These are phyloP conservation scores for Propithecus coquereli DNA, from an alignment of 2,113 vertebrate species.

Conservation along the genomic window DNA sequence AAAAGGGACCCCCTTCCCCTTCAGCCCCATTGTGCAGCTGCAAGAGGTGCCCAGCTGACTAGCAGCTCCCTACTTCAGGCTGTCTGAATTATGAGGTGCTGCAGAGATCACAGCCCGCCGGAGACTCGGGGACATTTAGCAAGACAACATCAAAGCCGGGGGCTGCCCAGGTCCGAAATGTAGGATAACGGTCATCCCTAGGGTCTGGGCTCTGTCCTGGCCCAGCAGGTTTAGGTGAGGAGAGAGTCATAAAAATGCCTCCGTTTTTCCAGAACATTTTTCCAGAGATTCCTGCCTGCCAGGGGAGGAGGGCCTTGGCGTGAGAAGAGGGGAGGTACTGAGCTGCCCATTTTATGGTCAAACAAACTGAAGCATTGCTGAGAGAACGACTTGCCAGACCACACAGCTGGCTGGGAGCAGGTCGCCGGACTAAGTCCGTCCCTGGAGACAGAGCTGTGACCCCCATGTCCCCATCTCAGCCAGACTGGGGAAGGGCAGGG, in stretches of 20 bases:
- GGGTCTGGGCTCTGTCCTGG: constrained; percentile 63
- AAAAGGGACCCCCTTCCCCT: background rate
- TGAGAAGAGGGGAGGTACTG: background rate
- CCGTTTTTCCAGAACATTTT: constrained; percentile 54
- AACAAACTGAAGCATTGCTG: background rate
- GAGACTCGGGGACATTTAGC: constrained; percentile 65
- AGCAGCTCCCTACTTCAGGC: constrained; percentile 48
- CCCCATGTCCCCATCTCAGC: background rate
- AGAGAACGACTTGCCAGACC: background rate
- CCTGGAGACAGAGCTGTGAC: background rate
- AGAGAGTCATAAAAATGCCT: constrained; percentile 69
- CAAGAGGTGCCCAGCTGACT: constrained; percentile 46
- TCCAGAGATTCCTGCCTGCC: constrained; percentile 23
- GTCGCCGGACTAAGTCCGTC: background rate
- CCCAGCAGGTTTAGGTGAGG: constrained; percentile 61
- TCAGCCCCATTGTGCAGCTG: constrained; percentile 57
- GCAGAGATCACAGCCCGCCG: constrained; percentile 70
- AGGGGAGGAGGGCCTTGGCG: background rate
- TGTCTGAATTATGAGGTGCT: constrained; percentile 74
- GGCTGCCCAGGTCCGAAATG: background rate
- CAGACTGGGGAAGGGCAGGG: background rate
- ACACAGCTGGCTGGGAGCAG: background rate
- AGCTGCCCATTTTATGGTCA: background rate
- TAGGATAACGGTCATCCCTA: constrained; percentile 37
- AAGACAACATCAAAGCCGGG: constrained; percentile 72